Conservation (phyloP, 2,888 invertebrate genomes). For the Dasysyrphus tricinctus region DNA sequence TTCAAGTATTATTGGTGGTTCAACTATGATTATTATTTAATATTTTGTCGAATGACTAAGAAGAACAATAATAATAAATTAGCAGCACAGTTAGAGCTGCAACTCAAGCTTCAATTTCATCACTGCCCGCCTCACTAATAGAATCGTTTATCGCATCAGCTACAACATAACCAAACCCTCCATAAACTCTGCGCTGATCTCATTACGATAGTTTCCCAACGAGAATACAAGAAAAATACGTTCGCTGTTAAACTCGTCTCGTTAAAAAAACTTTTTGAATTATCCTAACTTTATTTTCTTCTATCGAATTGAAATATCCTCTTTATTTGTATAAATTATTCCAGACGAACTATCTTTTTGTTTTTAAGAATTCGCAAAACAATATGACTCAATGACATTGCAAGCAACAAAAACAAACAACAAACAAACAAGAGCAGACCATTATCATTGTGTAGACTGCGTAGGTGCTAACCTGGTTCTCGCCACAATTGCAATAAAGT, state of each 20-base stretch:
- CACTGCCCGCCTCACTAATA: no score
- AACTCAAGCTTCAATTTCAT: no score
- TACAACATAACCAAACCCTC: no score
- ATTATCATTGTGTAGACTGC: background rate
- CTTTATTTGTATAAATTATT: background rate
- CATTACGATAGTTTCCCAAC: background rate
- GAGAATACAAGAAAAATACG: background rate
- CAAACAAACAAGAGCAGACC: background rate
- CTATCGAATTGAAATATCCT: background rate
- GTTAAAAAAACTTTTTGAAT: constrained; percentile 4
- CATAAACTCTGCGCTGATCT: no score
- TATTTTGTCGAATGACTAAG: no score
- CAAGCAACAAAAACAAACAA: background rate
- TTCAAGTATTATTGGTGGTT: no score
- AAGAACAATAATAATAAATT: no score
- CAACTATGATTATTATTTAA: no score
- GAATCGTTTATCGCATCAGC: no score
- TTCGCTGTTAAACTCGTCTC: background rate
- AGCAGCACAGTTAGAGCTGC: no score
- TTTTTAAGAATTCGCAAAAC: background rate
- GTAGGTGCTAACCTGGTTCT: constrained; percentile 13
- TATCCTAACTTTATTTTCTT: background rate
- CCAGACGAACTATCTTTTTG: background rate
- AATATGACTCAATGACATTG: constrained; percentile 4
- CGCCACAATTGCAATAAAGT: background rate